Percentiles rank a stretch among this genome's conserved stretches.
Evolutionary conservation across 35 echinoderm and acorn worm genomes (phyloP).

Genomic region (Apostichopus japonicus): DNA sequence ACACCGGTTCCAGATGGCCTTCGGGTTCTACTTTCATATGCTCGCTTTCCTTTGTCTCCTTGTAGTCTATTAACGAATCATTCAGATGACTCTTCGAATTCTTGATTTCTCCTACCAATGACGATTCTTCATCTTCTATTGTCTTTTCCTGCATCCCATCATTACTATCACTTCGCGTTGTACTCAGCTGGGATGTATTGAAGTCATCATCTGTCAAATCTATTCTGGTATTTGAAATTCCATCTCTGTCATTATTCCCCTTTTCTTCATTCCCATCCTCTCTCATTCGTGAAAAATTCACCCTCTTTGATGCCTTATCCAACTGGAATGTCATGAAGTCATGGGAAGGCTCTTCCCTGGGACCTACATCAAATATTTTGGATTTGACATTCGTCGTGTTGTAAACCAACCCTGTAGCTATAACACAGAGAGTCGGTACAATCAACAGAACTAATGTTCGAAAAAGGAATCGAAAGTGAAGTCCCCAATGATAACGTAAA

Average conservation of each 20-base stretch:
- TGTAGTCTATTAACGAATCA: neutral
- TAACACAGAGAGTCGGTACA: neutral
- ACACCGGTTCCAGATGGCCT: neutral
- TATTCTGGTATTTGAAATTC: too few relatives aligned
- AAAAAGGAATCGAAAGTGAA: neutral
- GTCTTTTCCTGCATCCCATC: neutral
- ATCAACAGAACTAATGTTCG: neutral
- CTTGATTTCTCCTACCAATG: neutral
- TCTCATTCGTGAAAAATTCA: neutral
- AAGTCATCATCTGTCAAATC: neutral
- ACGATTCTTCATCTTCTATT: neutral
- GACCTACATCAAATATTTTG: neutral
- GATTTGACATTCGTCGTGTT: neutral
- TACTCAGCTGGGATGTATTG: neutral
- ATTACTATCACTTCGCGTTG: too few relatives aligned
- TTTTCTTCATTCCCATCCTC: neutral
- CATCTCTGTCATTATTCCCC: neutral
- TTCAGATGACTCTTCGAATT: neutral
- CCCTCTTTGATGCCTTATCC: neutral
- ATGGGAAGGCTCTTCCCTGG: neutral
- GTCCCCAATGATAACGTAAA: conserved; percentile 20
- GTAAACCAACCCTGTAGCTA: neutral
- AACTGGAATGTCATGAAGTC: neutral
- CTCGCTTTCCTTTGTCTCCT: neutral
- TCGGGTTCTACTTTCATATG: neutral